Percentiles rank a stretch among this genome's conserved stretches.
Conservation (phyloP, 2,113 vertebrate genomes). For the Bagarius yarrelli region DNA sequence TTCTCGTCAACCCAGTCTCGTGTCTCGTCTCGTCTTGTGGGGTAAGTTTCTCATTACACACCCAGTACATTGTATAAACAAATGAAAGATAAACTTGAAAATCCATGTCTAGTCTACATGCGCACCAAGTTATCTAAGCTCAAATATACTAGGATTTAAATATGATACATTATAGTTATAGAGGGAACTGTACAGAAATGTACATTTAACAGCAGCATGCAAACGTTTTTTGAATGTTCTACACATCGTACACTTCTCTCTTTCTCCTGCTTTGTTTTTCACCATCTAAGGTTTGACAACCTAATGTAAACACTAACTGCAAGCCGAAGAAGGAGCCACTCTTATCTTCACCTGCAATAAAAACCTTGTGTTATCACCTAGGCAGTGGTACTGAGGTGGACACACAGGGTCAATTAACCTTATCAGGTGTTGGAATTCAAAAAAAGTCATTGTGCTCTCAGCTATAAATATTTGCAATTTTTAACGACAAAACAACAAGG, state of each 20-base stretch:
- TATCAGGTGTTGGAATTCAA: slow-evolving; percentile 31
- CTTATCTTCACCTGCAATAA: slow-evolving; percentile 25
- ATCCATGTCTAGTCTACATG: too few relatives aligned
- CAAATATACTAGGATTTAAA: too few relatives aligned
- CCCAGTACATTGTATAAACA: too few relatives aligned
- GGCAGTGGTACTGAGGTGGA: neutral
- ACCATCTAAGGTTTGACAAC: neutral
- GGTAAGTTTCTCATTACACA: too few relatives aligned
- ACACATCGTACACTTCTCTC: neutral
- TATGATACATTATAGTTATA: too few relatives aligned
- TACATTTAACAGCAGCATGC: neutral
- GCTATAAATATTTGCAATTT: slow-evolving; percentile 25
- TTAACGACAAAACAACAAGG: neutral
- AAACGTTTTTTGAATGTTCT: neutral
- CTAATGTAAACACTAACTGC: slow-evolving; percentile 18
- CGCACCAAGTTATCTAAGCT: too few relatives aligned
- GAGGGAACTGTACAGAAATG: too few relatives aligned
- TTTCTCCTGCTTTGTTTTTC: neutral
- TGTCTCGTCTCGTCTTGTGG: too few relatives aligned
- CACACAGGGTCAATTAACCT: slow-evolving; percentile 34
- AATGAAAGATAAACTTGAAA: too few relatives aligned
- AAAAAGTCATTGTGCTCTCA: slow-evolving; percentile 36
- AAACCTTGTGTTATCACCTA: slow-evolving; percentile 5
- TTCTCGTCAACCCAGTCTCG: too few relatives aligned
- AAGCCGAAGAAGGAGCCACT: neutral